These are phyloP conservation scores for Nasonovia ribisnigri DNA, from an alignment of 2,888 invertebrate genomes.

Conservation along the genomic window DNA sequence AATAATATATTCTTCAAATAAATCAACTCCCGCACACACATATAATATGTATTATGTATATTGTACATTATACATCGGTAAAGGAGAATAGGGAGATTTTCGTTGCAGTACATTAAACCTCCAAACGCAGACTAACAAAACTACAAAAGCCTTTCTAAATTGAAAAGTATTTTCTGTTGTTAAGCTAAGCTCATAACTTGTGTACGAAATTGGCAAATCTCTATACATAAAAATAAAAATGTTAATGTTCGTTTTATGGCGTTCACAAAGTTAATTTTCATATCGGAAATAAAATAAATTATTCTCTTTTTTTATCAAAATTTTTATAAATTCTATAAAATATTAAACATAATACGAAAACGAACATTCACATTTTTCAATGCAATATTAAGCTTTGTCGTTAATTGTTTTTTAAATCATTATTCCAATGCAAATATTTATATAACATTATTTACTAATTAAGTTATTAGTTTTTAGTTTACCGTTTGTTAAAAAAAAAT, in stretches of 20 bases:
- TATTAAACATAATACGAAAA: slow-evolving; percentile 4
- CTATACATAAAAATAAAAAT: not conserved
- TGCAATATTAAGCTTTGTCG: not conserved
- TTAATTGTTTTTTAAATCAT: slow-evolving; percentile 6
- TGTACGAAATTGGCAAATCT: slow-evolving; percentile 38
- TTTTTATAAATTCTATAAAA: not conserved
- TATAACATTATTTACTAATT: not conserved
- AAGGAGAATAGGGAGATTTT: slow-evolving; percentile 21
- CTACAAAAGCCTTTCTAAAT: slow-evolving; percentile 25
- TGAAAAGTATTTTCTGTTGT: slow-evolving; percentile 31
- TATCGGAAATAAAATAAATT: slow-evolving; percentile 30
- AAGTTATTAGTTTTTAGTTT: not conserved
- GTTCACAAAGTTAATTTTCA: slow-evolving; percentile 32
- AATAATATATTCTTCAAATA: slow-evolving; percentile 38
- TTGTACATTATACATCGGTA: slow-evolving; percentile 21
- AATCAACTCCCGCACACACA: slow-evolving; percentile 22
- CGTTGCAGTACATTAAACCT: slow-evolving; percentile 51
- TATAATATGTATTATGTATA: not conserved
- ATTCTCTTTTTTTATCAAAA: not conserved
- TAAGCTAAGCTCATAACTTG: not conserved
- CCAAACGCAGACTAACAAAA: slow-evolving; percentile 27
- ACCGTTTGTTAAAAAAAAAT: not conserved
- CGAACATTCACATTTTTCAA: not conserved
- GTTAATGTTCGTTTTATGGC: slow-evolving; percentile 38
- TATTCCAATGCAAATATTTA: not conserved